Evolutionary conservation across 1,140 invertebrate genomes (phyloP).

Genomic region (Tetramorium simillimum): DNA sequence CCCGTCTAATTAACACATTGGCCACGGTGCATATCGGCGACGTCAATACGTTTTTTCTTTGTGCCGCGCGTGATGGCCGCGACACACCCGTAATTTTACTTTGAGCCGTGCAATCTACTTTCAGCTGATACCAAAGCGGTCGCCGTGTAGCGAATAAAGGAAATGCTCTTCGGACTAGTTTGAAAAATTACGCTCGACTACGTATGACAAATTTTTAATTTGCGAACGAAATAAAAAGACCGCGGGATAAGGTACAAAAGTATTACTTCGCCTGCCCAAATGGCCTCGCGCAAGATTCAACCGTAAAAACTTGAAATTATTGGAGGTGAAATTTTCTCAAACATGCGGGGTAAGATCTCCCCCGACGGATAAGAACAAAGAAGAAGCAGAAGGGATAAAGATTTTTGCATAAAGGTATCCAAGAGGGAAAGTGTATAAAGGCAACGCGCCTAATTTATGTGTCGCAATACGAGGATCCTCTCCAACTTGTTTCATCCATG

Average conservation of each 20-base stretch:
- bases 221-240: slow-evolving; percentile 13
- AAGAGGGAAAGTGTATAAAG: slow-evolving; percentile 24
- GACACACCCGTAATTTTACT: slow-evolving; percentile 8
- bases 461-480: slow-evolving; percentile 48
- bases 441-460: slow-evolving; percentile 52
- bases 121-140: neutral
- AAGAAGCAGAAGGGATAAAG: slow-evolving; percentile 15
- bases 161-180: neutral
- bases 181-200: slow-evolving; percentile 1
- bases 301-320: slow-evolving; percentile 26
- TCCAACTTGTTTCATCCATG: slow-evolving; percentile 59
- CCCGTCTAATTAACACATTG: slow-evolving; percentile 58
- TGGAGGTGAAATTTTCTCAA: slow-evolving; percentile 5
- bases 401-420: slow-evolving; percentile 53
- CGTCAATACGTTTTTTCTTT: slow-evolving; percentile 41
- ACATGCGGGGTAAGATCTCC: slow-evolving; percentile 13
- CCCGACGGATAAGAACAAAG: neutral
- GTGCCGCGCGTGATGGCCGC: slow-evolving; percentile 2
- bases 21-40: slow-evolving; percentile 35
- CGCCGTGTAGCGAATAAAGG: neutral
- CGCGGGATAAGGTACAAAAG: neutral
- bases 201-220: slow-evolving; percentile 21
- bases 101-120: neutral
- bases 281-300: neutral
- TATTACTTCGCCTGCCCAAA: neutral